Evolutionary conservation across 2,888 invertebrate genomes (phyloP), one percentile per base, ranked within the genome.

Genomic region (Drosophila neotestacea): DNA sequence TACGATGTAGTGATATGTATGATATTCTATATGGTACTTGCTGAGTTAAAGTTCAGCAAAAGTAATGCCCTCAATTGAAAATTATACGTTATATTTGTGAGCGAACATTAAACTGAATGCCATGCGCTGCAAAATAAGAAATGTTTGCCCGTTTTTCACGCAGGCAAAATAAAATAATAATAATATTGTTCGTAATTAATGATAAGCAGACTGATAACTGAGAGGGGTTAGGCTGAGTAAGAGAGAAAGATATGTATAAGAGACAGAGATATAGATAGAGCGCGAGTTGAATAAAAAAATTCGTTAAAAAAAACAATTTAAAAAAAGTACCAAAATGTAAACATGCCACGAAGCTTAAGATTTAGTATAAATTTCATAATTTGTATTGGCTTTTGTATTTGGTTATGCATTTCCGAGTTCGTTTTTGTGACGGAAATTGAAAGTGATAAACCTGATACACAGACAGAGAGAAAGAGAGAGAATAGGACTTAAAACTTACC

Each of bases 401-500:
- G 9, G 46, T 64, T 59, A 66, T 63, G 66, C 68, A 78, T 85
- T 82, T 70, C 68, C 76, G 64, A 70, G 36, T 64, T 69, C 30
- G 36, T 39, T 52, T 46, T 72, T 81, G 52, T 55, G 30, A 63
- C 66, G 48, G 56, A 82, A 71, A 70, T 83, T 56, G 60, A 80
- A 67, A 77, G 44, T 64, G 46, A 52, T 47, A 77, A 69, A 73
- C 32, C 48, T 58, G 73, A 42, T 54, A 56, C 48, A 42, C 36
- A 47, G 61, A 74, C 28, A 52, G 22, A 47, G 30, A 51, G 61
- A 66, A 32, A 28, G 36, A 46, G 36, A 47, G 36, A 44, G 10
- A 30, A 52, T 1, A 10, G 50, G 50, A 51, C 59, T 56, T 63
- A 61, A 80, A 81, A 95, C 97, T 97, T 95, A 98, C 98, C 97